Base-by-base conservation (phyloP, 2,113 vertebrate genomes). In the Hucho hucho region DNA sequence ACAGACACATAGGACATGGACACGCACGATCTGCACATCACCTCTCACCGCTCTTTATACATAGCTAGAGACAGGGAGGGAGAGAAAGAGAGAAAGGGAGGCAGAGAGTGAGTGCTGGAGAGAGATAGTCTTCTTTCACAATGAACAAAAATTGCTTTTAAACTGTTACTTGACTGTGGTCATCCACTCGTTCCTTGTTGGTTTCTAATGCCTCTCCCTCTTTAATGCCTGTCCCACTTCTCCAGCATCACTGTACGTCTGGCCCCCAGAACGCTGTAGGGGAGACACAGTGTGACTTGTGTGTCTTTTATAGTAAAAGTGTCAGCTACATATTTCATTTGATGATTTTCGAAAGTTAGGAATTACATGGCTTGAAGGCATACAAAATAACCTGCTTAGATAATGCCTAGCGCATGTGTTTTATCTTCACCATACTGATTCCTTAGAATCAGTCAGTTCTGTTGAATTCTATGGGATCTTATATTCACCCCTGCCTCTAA, bases 401-500 rank as follows among this genome's bases (percentile, higher is more conserved):
- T 56, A 56, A 20, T 56, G 37, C 37, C 37, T 43, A 43, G 37
- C 0, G 37, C 13, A 53, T 18, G 12, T 53, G 49, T 53, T 53
- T 53, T 53, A 16, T 16, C 12, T 53, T 53, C 16, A 53, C 49
- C 49, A 14, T 53, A 18, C 2, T 16, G 56, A 4, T 72, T 22
- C 32, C 0, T 64, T 7, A 49, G 66, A 66, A 64, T 74, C 24
- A 75, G 47, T 43, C 49, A 63, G 63, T 71, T 72, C 76, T 76
- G 72, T 63, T 64, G 73, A 75, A 65, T 59, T 58, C 61, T 74
- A 59, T 49, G 72, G 77, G 64, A 78, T 78, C 53, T 72, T 72
- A 49, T 77, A 11, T 81, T 78, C 22, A 70, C 77, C 82, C 37
- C 25, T 43, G 56, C 20, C 64, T 25, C 6, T 46, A 12, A n/a